Conservation (phyloP, 2,797 vertebrate species). For the Enteromius argenteus region DNA sequence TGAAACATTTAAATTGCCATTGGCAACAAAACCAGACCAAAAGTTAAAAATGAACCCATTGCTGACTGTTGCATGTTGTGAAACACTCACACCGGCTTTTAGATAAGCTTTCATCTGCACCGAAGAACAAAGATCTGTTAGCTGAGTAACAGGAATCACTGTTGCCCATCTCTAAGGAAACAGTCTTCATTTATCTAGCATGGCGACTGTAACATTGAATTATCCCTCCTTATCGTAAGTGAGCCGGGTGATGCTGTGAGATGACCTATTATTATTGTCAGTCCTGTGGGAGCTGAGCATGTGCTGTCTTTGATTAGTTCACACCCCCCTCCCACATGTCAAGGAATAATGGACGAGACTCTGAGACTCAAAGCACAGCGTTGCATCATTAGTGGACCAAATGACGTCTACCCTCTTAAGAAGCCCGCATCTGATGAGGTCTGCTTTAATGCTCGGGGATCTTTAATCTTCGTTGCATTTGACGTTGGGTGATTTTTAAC, state of each 20-base stretch:
- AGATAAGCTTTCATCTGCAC: background rate
- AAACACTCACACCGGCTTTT: background rate
- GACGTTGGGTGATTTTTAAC: constrained; percentile 12
- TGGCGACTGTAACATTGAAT: constrained; percentile 20
- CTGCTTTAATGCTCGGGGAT: background rate
- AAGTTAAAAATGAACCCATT: background rate
- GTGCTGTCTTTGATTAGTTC: constrained; percentile 37
- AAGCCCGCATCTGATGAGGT: background rate
- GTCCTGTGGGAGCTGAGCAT: constrained; percentile 46
- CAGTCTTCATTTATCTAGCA: constrained; percentile 48
- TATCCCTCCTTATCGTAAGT: constrained; percentile 52
- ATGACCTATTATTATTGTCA: constrained; percentile 56
- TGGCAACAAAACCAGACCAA: background rate
- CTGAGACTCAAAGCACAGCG: constrained; percentile 13
- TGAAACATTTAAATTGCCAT: background rate
- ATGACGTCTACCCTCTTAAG: background rate
- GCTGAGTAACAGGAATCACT: constrained; percentile 37
- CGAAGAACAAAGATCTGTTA: background rate
- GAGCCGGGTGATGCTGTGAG: constrained; percentile 48
- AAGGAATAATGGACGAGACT: constrained; percentile 33
- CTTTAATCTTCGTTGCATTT: background rate
- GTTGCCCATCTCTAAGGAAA: constrained; percentile 52
- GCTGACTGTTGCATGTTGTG: background rate
- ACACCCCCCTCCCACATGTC: constrained; percentile 40
- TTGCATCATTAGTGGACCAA: constrained; percentile 37